phyloP scores from a whole-genome alignment of 2,888 invertebrate species.

The Ectemnius lituratus region DNA sequence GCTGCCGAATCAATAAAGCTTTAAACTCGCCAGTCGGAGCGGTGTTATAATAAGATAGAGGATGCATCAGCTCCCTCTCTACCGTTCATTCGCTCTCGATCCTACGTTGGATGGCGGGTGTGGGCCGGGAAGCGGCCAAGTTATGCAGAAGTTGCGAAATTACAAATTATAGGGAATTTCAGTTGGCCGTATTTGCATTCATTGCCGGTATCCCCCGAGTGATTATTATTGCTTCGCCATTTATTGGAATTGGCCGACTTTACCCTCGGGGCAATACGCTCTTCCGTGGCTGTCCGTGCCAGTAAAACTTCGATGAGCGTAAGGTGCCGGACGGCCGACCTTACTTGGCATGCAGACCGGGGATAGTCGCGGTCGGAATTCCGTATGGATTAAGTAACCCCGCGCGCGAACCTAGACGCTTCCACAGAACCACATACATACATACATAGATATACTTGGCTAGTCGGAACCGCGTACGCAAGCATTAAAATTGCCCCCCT shows the following conservation, averaged over 20 bases:
- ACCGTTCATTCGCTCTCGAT: no score
- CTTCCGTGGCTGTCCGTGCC: conserved; percentile 30
- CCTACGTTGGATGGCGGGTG: no score
- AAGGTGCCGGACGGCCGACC: conserved; percentile 27
- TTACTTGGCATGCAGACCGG: conserved; percentile 58
- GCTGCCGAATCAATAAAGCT: no score
- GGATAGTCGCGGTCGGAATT: conserved; percentile 62
- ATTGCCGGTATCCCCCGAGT: conserved; percentile 27
- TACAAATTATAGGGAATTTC: background rate
- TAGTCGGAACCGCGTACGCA: background rate
- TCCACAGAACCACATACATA: conserved; percentile 41
- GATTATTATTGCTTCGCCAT: conserved; percentile 32
- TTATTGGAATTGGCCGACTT: conserved; percentile 35
- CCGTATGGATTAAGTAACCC: conserved; percentile 66
- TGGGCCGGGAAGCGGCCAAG: no score
- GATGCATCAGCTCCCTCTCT: no score
- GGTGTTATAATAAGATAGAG: no score
- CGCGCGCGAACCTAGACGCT: conserved; percentile 46
- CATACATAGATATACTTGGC: conserved; percentile 22
- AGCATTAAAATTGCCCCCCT: no score
- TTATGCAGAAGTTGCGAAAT: no score
- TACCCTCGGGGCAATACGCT: conserved; percentile 17
- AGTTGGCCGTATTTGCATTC: conserved; percentile 22
- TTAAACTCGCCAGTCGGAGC: no score
- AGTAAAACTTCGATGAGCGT: conserved; percentile 37